Evolutionary conservation across 2,113 vertebrate genomes (phyloP).

Genomic region (Eira barbara): DNA sequence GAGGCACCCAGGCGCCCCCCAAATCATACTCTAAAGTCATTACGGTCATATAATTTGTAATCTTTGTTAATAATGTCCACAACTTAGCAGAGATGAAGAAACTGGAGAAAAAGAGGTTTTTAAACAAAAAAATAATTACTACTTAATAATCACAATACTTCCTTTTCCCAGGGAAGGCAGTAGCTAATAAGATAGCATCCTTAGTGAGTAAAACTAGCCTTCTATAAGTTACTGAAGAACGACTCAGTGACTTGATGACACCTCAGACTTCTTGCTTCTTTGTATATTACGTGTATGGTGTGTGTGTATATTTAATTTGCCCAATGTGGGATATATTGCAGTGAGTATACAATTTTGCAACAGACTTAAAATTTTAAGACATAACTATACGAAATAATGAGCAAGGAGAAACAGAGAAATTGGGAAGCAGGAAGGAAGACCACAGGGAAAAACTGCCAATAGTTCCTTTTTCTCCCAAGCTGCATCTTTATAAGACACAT

Average conservation of each 20-base stretch:
- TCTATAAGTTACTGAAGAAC: neutral
- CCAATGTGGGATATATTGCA: neutral
- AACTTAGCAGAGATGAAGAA: neutral
- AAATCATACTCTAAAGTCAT: neutral
- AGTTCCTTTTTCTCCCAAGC: neutral
- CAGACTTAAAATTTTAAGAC: neutral
- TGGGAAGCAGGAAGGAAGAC: neutral
- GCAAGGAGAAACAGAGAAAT: neutral
- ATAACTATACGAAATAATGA: neutral
- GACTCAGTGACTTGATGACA: neutral
- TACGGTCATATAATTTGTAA: neutral
- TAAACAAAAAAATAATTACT: neutral
- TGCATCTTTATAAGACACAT: neutral
- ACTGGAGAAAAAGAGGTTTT: neutral
- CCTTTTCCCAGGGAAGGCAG: neutral
- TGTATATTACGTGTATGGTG: neutral
- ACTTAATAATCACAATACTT: neutral
- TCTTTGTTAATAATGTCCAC: neutral
- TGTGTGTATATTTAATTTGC: neutral
- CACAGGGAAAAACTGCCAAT: neutral
- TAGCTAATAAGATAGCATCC: neutral
- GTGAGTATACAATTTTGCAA: neutral
- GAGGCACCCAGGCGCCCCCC: too few relatives aligned
- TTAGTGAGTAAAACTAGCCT: neutral
- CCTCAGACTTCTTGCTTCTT: neutral